These are phyloP conservation scores for human (Homo sapiens) DNA, from an alignment of 2,113 vertebrate species.

Conservation along the genomic window DNA sequence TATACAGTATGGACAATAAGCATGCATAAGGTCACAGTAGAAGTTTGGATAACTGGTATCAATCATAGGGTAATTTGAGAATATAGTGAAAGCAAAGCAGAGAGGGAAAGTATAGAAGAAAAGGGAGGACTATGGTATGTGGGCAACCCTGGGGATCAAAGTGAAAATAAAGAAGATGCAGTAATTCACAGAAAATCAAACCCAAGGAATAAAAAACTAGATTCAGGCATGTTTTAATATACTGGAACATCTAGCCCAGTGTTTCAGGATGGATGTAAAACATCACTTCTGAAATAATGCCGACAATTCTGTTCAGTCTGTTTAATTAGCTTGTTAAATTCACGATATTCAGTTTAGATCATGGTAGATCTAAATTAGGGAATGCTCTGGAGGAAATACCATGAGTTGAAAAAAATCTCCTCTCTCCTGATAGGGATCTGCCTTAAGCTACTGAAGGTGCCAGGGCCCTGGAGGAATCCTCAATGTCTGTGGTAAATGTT, in stretches of 20 bases:
- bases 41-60: background rate
- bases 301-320: background rate
- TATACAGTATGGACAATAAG: background rate
- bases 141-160: background rate
- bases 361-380: conserved; percentile 5
- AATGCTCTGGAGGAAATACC: background rate
- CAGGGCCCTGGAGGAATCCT: background rate
- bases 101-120: background rate
- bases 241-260: background rate
- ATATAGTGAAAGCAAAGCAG: background rate
- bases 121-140: background rate
- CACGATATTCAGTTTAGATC: conserved; percentile 45
- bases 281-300: background rate
- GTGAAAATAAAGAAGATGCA: conserved; percentile 13
- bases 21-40: background rate
- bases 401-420: background rate
- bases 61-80: background rate
- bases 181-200: background rate
- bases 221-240: background rate
- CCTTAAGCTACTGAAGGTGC: background rate
- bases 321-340: conserved; percentile 21
- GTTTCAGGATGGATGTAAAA: conserved; percentile 12
- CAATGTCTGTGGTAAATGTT: background rate
- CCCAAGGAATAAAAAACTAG: background rate
- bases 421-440: background rate